Conservation (phyloP, 2,113 vertebrate species). For the Nibea albiflora region DNA sequence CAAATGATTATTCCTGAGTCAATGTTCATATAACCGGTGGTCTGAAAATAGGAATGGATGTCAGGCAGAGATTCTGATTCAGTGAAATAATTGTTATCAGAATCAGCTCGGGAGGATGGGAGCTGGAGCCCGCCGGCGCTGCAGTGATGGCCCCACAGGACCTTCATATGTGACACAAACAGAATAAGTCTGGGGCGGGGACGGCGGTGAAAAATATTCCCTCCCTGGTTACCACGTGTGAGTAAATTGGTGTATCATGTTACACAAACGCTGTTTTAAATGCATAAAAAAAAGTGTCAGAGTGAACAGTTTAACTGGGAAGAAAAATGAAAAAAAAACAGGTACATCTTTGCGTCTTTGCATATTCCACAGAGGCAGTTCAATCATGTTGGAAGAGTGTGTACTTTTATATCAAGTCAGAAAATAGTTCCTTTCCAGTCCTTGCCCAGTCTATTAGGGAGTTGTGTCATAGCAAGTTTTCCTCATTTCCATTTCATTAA, state of each 20-base stretch:
- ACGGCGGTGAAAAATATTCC: conserved; percentile 40
- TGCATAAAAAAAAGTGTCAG: not conserved
- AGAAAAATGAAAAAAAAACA: conserved; percentile 27
- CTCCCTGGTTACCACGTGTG: conserved; percentile 29
- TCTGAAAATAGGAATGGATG: conserved; percentile 76
- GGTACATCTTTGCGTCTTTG: conserved; percentile 17
- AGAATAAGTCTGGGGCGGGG: conserved; percentile 30
- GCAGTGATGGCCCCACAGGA: conserved; percentile 29
- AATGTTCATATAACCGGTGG: conserved; percentile 79
- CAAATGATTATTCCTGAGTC: conserved; percentile 83
- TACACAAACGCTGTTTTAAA: not conserved
- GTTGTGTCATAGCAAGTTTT: conserved; percentile 59
- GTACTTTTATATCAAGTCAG: conserved; percentile 44
- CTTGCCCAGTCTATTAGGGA: conserved; percentile 46
- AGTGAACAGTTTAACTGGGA: conserved; percentile 4
- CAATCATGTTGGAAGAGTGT: conserved; percentile 34
- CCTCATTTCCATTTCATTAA: conserved; percentile 75
- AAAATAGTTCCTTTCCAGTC: conserved; percentile 53
- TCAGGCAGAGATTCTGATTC: conserved; percentile 68
- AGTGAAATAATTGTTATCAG: conserved; percentile 78
- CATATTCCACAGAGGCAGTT: conserved; percentile 40
- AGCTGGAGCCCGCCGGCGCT: conserved; percentile 12
- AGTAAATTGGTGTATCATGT: conserved; percentile 35
- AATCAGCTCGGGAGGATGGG: conserved; percentile 46
- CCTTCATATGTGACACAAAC: conserved; percentile 51